Evolutionary conservation across 1,140 invertebrate species (phyloP), one percentile per base, ranked within the genome.

Genomic region (Berghia stephanieae): DNA sequence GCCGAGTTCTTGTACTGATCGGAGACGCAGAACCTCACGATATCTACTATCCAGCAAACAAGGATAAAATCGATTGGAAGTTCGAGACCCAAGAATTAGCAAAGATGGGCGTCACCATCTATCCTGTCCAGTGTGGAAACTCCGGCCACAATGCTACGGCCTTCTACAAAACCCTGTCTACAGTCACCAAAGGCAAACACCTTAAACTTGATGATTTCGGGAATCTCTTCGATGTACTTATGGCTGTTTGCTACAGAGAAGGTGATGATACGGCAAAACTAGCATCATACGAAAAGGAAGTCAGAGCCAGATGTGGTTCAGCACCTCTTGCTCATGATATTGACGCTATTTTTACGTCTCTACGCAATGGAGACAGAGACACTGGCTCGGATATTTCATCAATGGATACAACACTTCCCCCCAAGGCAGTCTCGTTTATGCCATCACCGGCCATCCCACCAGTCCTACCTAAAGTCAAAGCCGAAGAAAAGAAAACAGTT

Each of bases 1-100:
- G 85, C 70, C 78, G 80, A 66, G 80, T 84, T 18, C 76, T 88
- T 31, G 83, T 88, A 3, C 80, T 88, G 82, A 86, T 88, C 63
- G 87, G 87, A n/a, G 87, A 88, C 71, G 81, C 84, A 10, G 79
- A 78, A 38, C 86, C 87, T 21, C 87, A 88, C 57, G 82, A 84
- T 72, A 75, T 83, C 27, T 74, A 78, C 16, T 82, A 86, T 71
- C 71, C 81, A 46, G 44, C 79, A 24, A 87, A 86, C 74, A 81
- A 68, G 5, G 67, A 81, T 16, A 81, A 82, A 10, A 80, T 88
- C 16, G 83, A 87, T 78, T 88, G 87, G 87, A 78, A 78, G 66
- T 67, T 80, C n/a, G 85, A 88, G 79, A 73, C 82, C 1, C 38
- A 79, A 5, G 42, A 70, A 5, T 49, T 82, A 24, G 60, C 68